Conservation (phyloP, 1,140 invertebrate genomes). For the Batillaria attramentaria region DNA sequence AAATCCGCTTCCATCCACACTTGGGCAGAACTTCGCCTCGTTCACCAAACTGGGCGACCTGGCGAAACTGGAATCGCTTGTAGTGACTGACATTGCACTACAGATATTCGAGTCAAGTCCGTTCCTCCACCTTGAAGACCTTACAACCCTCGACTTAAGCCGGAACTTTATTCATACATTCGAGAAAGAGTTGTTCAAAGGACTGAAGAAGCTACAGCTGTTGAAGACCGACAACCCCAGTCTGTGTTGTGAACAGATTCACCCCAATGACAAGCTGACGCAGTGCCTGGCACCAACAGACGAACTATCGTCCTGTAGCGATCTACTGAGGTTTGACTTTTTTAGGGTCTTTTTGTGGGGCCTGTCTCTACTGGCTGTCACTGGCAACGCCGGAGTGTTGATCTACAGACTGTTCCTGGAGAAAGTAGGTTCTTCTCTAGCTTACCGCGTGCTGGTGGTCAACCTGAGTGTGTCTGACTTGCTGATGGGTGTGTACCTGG, state of each 20-base stretch:
- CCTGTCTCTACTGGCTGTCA: slow-evolving; percentile 37
- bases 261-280: slow-evolving; percentile 11
- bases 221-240: slow-evolving; percentile 40
- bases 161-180: slow-evolving; percentile 34
- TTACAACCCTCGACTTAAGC: slow-evolving; percentile 32
- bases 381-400: slow-evolving; percentile 47
- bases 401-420: slow-evolving; percentile 34
- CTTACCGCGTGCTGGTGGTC: slow-evolving; percentile 44
- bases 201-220: slow-evolving; percentile 27
- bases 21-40: slow-evolving; percentile 29
- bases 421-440: slow-evolving; percentile 30
- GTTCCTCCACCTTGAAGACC: not conserved
- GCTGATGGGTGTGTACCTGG: slow-evolving; percentile 62
- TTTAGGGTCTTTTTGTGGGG: slow-evolving; percentile 44
- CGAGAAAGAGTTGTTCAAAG: slow-evolving; percentile 37
- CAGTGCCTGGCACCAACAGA: slow-evolving; percentile 42
- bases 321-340: slow-evolving; percentile 38
- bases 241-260: slow-evolving; percentile 44
- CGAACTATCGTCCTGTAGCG: slow-evolving; percentile 48
- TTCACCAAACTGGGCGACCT: slow-evolving; percentile 29
- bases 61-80: slow-evolving; percentile 32
- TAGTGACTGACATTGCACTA: slow-evolving; percentile 15
- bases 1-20: slow-evolving; percentile 30
- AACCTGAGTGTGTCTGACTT: slow-evolving; percentile 59
- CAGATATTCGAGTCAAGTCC: slow-evolving; percentile 12